These are phyloP conservation scores for Spialia ferax DNA, from an alignment of 2,888 invertebrate species.

Conservation along the genomic window DNA sequence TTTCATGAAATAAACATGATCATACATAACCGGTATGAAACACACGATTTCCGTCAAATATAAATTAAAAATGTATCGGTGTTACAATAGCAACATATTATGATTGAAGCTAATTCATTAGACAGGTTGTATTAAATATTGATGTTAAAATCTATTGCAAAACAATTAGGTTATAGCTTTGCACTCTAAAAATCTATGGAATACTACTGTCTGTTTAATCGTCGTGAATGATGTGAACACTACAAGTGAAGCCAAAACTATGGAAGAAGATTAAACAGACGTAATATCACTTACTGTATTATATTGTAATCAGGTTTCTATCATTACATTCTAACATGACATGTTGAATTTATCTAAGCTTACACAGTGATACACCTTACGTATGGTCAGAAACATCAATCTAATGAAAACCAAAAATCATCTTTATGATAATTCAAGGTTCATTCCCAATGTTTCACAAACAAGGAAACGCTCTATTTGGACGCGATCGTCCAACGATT, in stretches of 20 bases:
- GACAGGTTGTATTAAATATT: constrained; percentile 69
- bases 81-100: constrained; percentile 79
- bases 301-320: constrained; percentile 57
- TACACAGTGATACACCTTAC: constrained; percentile 83
- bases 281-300: constrained; percentile 62
- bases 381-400: constrained; percentile 79
- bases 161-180: constrained; percentile 82
- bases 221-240: constrained; percentile 31
- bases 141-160: constrained; percentile 83
- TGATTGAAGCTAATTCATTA: constrained; percentile 75
- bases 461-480: constrained; percentile 66
- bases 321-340: constrained; percentile 81
- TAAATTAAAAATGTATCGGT: constrained; percentile 64
- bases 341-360: constrained; percentile 79
- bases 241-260: constrained; percentile 43
- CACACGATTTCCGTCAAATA: constrained; percentile 60
- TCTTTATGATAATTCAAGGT: constrained; percentile 70
- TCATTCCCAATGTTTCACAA: constrained; percentile 60
- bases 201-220: constrained; percentile 54
- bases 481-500: constrained; percentile 86
- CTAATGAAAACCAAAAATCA: constrained; percentile 75
- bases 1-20: constrained; percentile 65
- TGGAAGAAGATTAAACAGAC: constrained; percentile 56
- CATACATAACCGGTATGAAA: constrained; percentile 50
- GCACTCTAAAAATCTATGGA: constrained; percentile 78